phyloP scores from a whole-genome alignment of 2,888 invertebrate species.

The Ophion ellenae region DNA sequence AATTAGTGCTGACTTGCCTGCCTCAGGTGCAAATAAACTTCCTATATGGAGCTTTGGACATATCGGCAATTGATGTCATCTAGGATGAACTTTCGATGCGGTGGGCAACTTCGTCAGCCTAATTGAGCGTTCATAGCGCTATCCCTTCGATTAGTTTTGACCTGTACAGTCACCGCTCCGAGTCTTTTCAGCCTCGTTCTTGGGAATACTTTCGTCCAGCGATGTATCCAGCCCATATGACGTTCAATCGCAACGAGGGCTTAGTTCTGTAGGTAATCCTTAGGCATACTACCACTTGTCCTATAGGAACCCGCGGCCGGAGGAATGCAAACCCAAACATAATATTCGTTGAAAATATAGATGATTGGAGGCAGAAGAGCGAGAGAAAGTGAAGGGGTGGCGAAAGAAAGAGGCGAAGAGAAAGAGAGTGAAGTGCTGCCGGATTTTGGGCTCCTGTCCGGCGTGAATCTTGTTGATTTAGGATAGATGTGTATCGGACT shows the following conservation, averaged over 20 bases:
- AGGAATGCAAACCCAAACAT: constrained; percentile 74
- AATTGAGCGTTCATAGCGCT: background rate
- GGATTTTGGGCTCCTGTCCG: constrained; percentile 68
- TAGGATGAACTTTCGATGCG: background rate
- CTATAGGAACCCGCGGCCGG: constrained; percentile 36
- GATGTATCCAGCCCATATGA: background rate
- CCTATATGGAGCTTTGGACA: background rate
- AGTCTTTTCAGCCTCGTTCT: background rate
- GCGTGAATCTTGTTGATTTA: constrained; percentile 80
- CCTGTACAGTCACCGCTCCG: background rate
- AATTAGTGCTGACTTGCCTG: background rate
- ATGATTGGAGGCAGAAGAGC: constrained; percentile 40
- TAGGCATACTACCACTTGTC: constrained; percentile 58
- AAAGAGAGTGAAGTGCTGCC: constrained; percentile 57
- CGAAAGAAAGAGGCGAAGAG: constrained; percentile 21
- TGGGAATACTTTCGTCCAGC: background rate
- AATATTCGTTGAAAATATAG: constrained; percentile 68
- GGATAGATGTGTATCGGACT: constrained; percentile 83
- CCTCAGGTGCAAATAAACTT: background rate
- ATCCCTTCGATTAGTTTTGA: background rate
- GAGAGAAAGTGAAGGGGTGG: constrained; percentile 28
- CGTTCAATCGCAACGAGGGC: constrained; percentile 24
- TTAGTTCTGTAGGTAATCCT: constrained; percentile 50
- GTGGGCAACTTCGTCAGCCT: background rate
- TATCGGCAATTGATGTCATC: background rate